Evolutionary conservation across 2,797 vertebrate species (phyloP).

Genomic region (Melanotaenia maccullochi): DNA sequence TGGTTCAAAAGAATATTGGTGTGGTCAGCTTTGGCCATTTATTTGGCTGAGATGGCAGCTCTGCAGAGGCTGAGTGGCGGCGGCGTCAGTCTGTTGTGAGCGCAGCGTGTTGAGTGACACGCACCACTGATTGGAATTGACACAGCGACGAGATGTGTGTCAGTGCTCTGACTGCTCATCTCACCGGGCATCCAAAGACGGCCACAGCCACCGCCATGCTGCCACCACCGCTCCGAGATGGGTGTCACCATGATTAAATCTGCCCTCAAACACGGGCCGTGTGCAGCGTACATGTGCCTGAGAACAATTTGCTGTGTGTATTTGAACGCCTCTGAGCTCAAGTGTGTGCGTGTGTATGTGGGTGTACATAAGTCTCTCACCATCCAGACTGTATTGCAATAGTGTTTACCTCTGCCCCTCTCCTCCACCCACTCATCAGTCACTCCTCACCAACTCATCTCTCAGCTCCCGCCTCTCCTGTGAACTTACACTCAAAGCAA

Average conservation of each 20-base stretch:
- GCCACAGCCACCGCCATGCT: constrained; percentile 61
- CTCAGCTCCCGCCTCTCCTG: constrained; percentile 52
- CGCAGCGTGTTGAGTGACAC: constrained; percentile 72
- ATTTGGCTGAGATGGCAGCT: constrained; percentile 64
- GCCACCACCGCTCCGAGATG: constrained; percentile 60
- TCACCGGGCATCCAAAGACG: constrained; percentile 71
- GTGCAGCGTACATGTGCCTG: constrained; percentile 33
- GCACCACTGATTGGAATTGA: constrained; percentile 83
- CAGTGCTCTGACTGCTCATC: constrained; percentile 83
- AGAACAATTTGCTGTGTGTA: constrained; percentile 33
- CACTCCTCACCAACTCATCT: constrained; percentile 74
- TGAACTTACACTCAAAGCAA: constrained; percentile 60
- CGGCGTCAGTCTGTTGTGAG: constrained; percentile 55
- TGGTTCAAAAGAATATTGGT: constrained; percentile 45
- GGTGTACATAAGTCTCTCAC: constrained; percentile 46
- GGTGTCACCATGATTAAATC: constrained; percentile 78
- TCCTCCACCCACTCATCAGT: constrained; percentile 73
- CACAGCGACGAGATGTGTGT: constrained; percentile 80
- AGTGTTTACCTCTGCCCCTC: constrained; percentile 73
- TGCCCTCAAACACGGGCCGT: constrained; percentile 49
- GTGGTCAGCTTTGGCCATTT: constrained; percentile 56
- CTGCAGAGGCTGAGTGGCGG: constrained; percentile 45
- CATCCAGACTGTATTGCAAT: constrained; percentile 62
- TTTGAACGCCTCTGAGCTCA: constrained; percentile 27
- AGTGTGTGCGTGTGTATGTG: constrained; percentile 44